Evolutionary conservation across 2,113 vertebrate genomes (phyloP).

Genomic region (Bufo bufo): DNA sequence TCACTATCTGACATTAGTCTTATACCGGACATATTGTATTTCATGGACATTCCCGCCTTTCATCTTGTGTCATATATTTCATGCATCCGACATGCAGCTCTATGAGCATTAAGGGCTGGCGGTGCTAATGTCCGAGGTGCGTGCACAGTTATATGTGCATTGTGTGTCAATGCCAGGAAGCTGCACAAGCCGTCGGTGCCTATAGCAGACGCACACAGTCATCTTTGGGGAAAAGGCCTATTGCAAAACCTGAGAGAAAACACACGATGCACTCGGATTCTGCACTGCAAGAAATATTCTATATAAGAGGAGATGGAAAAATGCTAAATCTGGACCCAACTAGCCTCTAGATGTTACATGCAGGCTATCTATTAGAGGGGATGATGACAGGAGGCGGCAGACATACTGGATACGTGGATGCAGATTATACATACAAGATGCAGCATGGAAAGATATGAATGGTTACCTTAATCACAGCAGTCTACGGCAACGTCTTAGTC

Average conservation of each 20-base stretch:
- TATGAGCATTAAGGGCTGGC: background rate
- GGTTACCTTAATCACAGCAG: conserved; percentile 35
- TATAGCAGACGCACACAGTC: conserved; percentile 15
- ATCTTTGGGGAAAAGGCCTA: conserved; percentile 31
- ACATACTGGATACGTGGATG: background rate
- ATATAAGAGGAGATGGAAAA: background rate
- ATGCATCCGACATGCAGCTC: background rate
- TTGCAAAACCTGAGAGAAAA: background rate
- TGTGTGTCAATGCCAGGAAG: background rate
- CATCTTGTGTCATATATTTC: background rate
- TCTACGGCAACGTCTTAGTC: conserved; percentile 20
- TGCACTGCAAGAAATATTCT: background rate
- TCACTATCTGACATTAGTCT: too few species aligned
- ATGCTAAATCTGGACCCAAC: background rate
- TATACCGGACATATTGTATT: too few species aligned
- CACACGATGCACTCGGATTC: conserved; percentile 13
- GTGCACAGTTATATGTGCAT: background rate
- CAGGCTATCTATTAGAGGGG: background rate
- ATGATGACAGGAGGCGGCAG: background rate
- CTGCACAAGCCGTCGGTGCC: background rate
- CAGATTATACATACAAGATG: background rate
- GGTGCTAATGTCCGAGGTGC: too few species aligned
- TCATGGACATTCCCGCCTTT: background rate
- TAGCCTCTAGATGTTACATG: background rate
- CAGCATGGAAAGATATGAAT: background rate